phyloP scores from a whole-genome alignment of 2,113 vertebrate species.

The human region GRCh38 chr4:141280001-141280500 shows the following conservation, averaged over 20 bases:
- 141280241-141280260: background rate
- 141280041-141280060: background rate
- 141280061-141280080: background rate
- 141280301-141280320: constrained; percentile 28
- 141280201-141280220: background rate
- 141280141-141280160: background rate
- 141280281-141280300: constrained; percentile 36
- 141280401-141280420: background rate
- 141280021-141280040: background rate
- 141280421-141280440: constrained; percentile 24
- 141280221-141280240: background rate
- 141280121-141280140: constrained; percentile 30
- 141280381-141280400: constrained; percentile 20
- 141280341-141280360: constrained; percentile 14
- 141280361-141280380: background rate
- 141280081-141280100: background rate
- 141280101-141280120: background rate
- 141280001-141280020: background rate
- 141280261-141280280: background rate
- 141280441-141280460: background rate
- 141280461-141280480: background rate
- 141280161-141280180: background rate
- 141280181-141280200: background rate
- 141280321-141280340: background rate
- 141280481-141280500: background rate